Evolutionary conservation across 2,797 vertebrate genomes (phyloP).

Genomic region (Argentina silus): DNA sequence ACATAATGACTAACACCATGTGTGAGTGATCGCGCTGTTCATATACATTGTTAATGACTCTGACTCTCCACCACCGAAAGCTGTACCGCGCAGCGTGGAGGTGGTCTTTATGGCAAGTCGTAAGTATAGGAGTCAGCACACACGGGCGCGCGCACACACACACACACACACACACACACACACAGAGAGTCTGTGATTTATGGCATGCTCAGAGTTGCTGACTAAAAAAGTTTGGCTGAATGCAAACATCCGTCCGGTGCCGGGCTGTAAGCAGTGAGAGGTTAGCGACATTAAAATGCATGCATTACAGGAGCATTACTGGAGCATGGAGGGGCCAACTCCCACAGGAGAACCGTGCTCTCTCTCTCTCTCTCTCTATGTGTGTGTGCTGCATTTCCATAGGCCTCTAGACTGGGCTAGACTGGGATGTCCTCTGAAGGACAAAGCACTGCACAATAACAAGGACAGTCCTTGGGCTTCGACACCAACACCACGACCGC

Average conservation of each 20-base stretch:
- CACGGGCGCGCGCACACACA: slow-evolving; percentile 2
- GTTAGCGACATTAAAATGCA: slow-evolving; percentile 69
- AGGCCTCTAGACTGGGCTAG: slow-evolving; percentile 39
- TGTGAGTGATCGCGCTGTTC: background rate
- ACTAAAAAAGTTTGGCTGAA: slow-evolving; percentile 49
- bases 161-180: slow-evolving; percentile 1
- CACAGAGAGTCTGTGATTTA: slow-evolving; percentile 28
- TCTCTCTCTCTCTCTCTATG: slow-evolving; percentile 12
- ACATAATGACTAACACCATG: slow-evolving; percentile 8
- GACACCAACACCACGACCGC: slow-evolving; percentile 34
- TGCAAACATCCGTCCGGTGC: slow-evolving; percentile 55
- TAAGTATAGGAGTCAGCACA: background rate
- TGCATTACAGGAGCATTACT: slow-evolving; percentile 55
- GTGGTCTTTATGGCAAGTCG: background rate
- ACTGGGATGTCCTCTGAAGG: slow-evolving; percentile 72
- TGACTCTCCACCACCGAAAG: background rate
- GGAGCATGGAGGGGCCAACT: slow-evolving; percentile 60
- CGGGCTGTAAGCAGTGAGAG: slow-evolving; percentile 32
- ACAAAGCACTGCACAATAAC: slow-evolving; percentile 55
- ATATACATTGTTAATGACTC: slow-evolving; percentile 4
- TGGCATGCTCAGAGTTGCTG: slow-evolving; percentile 43
- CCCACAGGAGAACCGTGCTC: slow-evolving; percentile 60
- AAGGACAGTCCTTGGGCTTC: slow-evolving; percentile 47
- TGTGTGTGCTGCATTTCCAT: slow-evolving; percentile 54
- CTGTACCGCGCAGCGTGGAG: background rate